These are phyloP conservation scores for Pipra filicauda DNA, from an alignment of 2,113 vertebrate genomes.

Conservation along the genomic window DNA sequence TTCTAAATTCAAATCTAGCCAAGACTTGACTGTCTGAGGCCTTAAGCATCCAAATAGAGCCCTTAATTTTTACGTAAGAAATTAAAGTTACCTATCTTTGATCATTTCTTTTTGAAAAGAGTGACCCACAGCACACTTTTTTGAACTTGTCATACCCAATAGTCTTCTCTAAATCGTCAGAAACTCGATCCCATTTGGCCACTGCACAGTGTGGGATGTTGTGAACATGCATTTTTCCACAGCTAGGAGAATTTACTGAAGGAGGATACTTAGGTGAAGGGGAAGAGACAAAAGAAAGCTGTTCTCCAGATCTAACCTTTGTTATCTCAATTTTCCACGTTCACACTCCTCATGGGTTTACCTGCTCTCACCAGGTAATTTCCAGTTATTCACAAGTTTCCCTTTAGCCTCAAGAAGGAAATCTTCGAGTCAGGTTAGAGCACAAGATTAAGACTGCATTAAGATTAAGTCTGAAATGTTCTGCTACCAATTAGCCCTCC, in stretches of 20 bases:
- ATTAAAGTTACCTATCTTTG: background rate
- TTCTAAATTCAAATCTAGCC: background rate
- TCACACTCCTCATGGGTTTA: background rate
- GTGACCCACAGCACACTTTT: background rate
- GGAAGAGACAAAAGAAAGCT: background rate
- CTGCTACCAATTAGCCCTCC: slow-evolving; percentile 83
- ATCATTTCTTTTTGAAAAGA: background rate
- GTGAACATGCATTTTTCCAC: background rate
- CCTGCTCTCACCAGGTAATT: slow-evolving; percentile 61
- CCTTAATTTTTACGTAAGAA: background rate
- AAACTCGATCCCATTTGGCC: background rate
- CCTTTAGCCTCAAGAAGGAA: slow-evolving; percentile 59
- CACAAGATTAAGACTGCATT: slow-evolving; percentile 79
- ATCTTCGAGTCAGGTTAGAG: slow-evolving; percentile 73
- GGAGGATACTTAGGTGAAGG: background rate
- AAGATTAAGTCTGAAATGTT: slow-evolving; percentile 79
- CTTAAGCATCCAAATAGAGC: background rate
- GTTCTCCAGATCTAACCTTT: slow-evolving; percentile 3
- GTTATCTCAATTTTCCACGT: slow-evolving; percentile 3
- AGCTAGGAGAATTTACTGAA: background rate
- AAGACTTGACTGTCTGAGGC: background rate
- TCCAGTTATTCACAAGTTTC: slow-evolving; percentile 46
- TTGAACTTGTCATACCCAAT: background rate
- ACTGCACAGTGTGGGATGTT: background rate
- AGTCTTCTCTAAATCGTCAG: background rate